Conservation (phyloP, 2,888 invertebrate species). For the Ormyrus pomaceus region DNA sequence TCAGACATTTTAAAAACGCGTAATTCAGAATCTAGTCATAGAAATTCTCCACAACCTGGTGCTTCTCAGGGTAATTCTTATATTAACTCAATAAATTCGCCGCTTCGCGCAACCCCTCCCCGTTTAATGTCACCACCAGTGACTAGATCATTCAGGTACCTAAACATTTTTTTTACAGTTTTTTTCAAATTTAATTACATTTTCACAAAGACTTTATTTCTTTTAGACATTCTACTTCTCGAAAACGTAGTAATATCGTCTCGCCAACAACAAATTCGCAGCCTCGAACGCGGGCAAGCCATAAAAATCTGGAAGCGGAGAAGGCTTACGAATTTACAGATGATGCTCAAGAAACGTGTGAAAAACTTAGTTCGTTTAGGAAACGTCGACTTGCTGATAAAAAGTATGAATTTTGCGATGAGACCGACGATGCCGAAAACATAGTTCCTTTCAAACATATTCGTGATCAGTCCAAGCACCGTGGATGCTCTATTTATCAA, state of each 20-base stretch:
- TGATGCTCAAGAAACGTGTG: constrained; percentile 87
- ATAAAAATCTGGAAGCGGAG: constrained; percentile 78
- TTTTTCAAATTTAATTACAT: not conserved
- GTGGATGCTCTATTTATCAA: constrained; percentile 68
- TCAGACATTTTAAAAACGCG: constrained; percentile 72
- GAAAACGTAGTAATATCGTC: constrained; percentile 68
- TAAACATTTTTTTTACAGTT: not conserved
- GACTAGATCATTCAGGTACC: constrained; percentile 61
- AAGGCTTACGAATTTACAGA: constrained; percentile 92
- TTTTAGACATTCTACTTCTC: constrained; percentile 67
- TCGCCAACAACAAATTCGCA: constrained; percentile 69
- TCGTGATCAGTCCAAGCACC: constrained; percentile 71
- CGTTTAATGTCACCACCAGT: constrained; percentile 72
- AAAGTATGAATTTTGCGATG: constrained; percentile 93
- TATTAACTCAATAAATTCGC: constrained; percentile 68
- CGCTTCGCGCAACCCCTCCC: constrained; percentile 70
- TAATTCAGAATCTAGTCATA: constrained; percentile 73
- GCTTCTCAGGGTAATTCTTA: constrained; percentile 66
- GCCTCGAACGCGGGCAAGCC: constrained; percentile 68
- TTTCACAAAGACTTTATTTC: constrained; percentile 29
- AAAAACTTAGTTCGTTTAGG: constrained; percentile 90
- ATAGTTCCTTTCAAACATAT: constrained; percentile 77
- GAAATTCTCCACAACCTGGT: constrained; percentile 70
- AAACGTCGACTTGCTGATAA: constrained; percentile 92
- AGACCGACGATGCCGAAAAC: constrained; percentile 80